Conservation (phyloP, 2,888 invertebrate species). For the Notocelia uddmanniana region DNA sequence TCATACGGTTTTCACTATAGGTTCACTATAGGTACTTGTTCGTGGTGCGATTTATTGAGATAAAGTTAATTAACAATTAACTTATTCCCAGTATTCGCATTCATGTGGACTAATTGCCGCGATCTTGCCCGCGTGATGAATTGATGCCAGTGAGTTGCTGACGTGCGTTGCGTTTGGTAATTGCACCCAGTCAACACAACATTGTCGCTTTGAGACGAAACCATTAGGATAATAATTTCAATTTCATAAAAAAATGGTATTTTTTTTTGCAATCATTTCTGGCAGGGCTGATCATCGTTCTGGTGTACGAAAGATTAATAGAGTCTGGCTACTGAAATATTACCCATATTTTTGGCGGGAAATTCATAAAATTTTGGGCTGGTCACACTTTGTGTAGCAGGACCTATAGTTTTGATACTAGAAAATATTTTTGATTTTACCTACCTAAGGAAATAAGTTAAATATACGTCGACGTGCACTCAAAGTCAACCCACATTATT, state of each 20-base stretch:
- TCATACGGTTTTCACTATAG: no score
- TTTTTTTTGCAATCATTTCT: not conserved
- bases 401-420: no score
- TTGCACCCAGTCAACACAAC: conserved; percentile 12
- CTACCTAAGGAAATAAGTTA: no score
- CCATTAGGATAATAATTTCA: not conserved
- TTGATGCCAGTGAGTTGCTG: conserved; percentile 20
- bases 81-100: conserved; percentile 12
- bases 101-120: conserved; percentile 31
- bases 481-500: no score
- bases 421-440: no score
- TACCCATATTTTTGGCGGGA: no score
- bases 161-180: conserved; percentile 33
- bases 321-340: no score
- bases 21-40: not conserved
- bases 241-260: no score
- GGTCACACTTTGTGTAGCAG: no score
- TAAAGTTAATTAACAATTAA: conserved; percentile 19
- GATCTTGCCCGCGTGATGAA: conserved; percentile 40
- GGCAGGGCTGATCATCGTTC: not conserved
- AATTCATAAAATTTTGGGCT: no score
- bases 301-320: not conserved
- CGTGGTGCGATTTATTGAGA: not conserved
- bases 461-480: no score
- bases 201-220: conserved; percentile 8